A percentile compares a stretch with the other conserved stretches of the same genome.
Conservation (phyloP, 2,113 vertebrate genomes). For the Argyrosomus japonicus region DNA sequence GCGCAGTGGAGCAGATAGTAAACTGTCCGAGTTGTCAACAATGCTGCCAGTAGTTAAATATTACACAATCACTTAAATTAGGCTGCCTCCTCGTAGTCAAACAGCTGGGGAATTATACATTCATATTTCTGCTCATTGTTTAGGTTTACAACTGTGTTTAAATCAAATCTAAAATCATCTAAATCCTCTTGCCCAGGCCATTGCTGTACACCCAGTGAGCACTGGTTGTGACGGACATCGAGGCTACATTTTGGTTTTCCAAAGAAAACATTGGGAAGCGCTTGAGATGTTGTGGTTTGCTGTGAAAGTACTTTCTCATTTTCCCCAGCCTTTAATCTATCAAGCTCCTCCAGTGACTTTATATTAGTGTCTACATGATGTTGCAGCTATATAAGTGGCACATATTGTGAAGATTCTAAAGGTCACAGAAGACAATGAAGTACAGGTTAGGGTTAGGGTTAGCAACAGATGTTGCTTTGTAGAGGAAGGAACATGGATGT, state of each 20-base stretch:
- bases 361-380: neutral
- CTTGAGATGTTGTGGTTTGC: slow-evolving; percentile 23
- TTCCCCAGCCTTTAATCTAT: neutral
- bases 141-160: neutral
- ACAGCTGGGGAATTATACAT: neutral
- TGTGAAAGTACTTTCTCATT: slow-evolving; percentile 21
- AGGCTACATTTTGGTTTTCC: slow-evolving; percentile 22
- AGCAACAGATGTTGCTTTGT: neutral
- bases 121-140: neutral
- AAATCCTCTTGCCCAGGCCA: neutral
- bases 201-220: neutral
- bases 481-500: neutral
- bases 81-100: neutral
- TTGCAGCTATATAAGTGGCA: neutral
- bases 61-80: neutral
- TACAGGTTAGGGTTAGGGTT: too few species aligned
- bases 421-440: neutral
- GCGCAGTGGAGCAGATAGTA: neutral
- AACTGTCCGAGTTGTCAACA: slow-evolving; percentile 6
- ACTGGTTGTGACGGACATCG: neutral
- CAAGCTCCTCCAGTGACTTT: neutral
- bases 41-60: neutral
- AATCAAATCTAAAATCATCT: neutral
- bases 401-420: neutral
- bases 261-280: slow-evolving; percentile 19